Evolutionary conservation across 2,113 vertebrate species (phyloP), one percentile per base, ranked within the genome.

Genomic region (Scortum barcoo): DNA sequence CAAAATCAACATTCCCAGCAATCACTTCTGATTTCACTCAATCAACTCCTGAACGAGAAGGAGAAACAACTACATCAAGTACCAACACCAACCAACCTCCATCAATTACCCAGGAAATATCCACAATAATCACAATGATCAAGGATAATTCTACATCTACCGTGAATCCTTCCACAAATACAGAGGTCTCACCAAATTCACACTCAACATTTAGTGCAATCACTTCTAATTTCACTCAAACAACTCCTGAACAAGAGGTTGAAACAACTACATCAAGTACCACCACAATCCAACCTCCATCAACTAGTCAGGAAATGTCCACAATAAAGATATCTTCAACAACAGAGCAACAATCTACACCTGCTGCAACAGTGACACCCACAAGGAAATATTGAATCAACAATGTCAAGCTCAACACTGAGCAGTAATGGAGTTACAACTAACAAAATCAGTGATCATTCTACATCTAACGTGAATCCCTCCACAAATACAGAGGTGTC

Each of bases 231-330:
- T 36, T 20, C 1, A 53, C n/a, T 3, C 16, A 69, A 28, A 75
- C 63, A 6, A 24, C 76, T 62, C 1, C 16, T 30, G 20, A 24
- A 9, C 3, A 11, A 1, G 22, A 5, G 0, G 14, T 10, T 16
- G 33, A 33, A 50, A 28, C 62, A 66, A 12, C 17, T 8, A 3
- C 22, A 33, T 8, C 9, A 9, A 38, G 1, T n/a, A 10, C 10
- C 0, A 38, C 7, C 3, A 81, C 17, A 0, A 50, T 20, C 42
- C 28, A 22, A 0, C 2, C 1, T 12, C 19, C 28, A 0, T 0
- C 11, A 2, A 53, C 3, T 2, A 76, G 19, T 4, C 20, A 10
- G 0, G 63, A 13, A 54, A 12, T 36, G 54, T 65, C 65, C 9
- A 22, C 67, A n/a, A 22, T 24, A 17, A 24, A 0, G 1, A 17